These are phyloP conservation scores for Cheilosia pagana DNA, from an alignment of 2,888 invertebrate genomes.

Conservation along the genomic window DNA sequence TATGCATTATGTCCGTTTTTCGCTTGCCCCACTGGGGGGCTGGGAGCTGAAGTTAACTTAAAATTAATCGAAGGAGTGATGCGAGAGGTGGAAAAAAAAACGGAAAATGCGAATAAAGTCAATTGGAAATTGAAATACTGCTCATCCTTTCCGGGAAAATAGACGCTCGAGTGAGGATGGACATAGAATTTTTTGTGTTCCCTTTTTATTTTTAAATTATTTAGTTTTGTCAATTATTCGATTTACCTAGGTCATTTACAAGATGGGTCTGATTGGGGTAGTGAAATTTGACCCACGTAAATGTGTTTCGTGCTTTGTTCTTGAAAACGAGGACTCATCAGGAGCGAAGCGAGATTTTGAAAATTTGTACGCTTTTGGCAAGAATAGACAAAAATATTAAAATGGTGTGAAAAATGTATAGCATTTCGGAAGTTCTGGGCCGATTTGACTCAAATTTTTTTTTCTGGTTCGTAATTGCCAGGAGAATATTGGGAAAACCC, in stretches of 20 bases:
- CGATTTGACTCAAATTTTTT: too few species aligned
- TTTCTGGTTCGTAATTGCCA: too few species aligned
- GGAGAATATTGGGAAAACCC: too few species aligned
- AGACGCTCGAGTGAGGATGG: slow-evolving; percentile 9
- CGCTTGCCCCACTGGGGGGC: not conserved
- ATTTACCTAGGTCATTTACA: not conserved
- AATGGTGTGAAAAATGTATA: too few species aligned
- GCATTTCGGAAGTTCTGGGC: too few species aligned
- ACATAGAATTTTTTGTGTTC: slow-evolving; percentile 22
- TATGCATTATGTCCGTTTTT: slow-evolving; percentile 5
- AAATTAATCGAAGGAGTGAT: slow-evolving; percentile 49
- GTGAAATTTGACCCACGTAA: slow-evolving; percentile 9
- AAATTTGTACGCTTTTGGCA: too few species aligned
- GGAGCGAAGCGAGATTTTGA: too few species aligned
- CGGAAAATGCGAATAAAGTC: not conserved
- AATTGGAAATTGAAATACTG: not conserved
- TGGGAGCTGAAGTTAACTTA: slow-evolving; percentile 37
- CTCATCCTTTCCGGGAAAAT: slow-evolving; percentile 23
- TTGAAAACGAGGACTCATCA: too few species aligned
- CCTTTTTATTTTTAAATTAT: slow-evolving; percentile 23
- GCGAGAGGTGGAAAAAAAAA: not conserved
- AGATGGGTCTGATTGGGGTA: not conserved
- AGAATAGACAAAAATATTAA: too few species aligned
- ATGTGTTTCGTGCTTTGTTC: slow-evolving; percentile 10
- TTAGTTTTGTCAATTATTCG: slow-evolving; percentile 42